phyloP scores from a whole-genome alignment of 2,113 vertebrate species.

The Turdus rufiventris region DNA sequence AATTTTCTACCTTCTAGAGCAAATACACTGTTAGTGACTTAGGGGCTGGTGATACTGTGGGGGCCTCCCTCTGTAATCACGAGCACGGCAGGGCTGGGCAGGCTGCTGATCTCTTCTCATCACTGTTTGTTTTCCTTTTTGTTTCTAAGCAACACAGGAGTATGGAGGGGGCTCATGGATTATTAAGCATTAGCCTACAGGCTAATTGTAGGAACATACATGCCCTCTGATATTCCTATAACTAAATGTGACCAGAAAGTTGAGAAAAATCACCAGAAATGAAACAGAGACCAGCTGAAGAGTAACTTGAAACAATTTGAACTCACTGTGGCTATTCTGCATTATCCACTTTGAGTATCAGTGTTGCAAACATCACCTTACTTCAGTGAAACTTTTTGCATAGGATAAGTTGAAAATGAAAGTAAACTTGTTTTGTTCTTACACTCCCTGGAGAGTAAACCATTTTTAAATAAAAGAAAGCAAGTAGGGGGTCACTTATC shows the following conservation, averaged over 20 bases:
- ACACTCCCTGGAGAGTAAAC: neutral
- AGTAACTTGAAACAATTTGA: neutral
- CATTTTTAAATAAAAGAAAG: neutral
- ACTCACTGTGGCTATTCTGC: neutral
- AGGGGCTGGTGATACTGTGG: neutral
- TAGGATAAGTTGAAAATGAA: neutral
- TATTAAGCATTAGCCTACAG: neutral
- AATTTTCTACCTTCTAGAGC: neutral
- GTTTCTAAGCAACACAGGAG: neutral
- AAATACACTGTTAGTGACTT: neutral
- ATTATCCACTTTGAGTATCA: neutral
- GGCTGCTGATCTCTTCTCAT: neutral
- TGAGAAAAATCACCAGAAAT: neutral
- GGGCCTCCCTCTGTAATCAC: neutral
- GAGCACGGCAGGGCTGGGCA: fast-evolving
- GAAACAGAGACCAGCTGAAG: neutral
- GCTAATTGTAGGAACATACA: neutral
- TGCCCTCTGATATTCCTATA: neutral
- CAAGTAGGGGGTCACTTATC: neutral
- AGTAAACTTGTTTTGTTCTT: neutral
- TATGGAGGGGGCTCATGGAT: neutral
- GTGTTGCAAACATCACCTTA: neutral
- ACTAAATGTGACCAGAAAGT: neutral
- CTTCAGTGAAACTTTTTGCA: neutral
- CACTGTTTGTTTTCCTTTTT: neutral